phyloP scores from a whole-genome alignment of 1,140 invertebrate genomes.

The Acromyrmex charruanus region DNA sequence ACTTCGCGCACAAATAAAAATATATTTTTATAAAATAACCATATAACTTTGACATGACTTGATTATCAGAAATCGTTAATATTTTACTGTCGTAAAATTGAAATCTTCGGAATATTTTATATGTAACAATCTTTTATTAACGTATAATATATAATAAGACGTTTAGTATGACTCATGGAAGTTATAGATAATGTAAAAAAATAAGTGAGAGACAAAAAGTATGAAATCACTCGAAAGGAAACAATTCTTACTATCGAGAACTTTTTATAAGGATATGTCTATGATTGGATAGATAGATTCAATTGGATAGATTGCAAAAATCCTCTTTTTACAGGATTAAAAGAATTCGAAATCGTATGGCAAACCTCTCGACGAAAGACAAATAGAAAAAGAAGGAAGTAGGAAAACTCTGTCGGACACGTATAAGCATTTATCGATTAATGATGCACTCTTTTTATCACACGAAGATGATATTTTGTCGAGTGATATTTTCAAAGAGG shows the following conservation, averaged over 20 bases:
- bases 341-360: neutral
- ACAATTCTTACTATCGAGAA: too few relatives aligned
- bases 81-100: neutral
- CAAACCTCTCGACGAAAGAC: neutral
- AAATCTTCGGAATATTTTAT: conserved; percentile 5
- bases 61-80: neutral
- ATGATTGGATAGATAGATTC: neutral
- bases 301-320: neutral
- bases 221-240: too few relatives aligned
- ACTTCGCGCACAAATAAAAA: neutral
- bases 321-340: neutral
- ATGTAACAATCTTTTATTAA: neutral
- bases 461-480: neutral
- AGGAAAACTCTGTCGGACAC: neutral
- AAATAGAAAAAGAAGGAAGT: neutral
- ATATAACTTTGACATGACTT: neutral
- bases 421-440: conserved; percentile 25
- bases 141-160: neutral
- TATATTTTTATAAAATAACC: neutral
- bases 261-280: neutral
- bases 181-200: too few relatives aligned
- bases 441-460: neutral
- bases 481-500: conserved; percentile 17
- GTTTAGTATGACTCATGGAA: too few relatives aligned
- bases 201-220: too few relatives aligned